phyloP scores from a whole-genome alignment of 1,140 invertebrate species.

The Riptortus pedestris region DNA sequence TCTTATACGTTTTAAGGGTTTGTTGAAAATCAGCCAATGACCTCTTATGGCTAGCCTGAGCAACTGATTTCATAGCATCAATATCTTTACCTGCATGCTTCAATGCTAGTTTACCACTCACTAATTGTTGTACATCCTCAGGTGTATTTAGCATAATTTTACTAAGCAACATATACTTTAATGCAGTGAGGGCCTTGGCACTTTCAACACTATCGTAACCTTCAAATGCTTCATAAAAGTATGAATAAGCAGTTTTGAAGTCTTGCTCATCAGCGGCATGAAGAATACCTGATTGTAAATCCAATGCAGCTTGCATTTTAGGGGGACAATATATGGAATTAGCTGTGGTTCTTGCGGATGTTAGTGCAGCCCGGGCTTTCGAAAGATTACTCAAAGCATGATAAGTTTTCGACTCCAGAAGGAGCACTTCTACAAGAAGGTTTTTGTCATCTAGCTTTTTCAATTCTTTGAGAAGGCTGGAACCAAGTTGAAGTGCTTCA shows the following conservation, averaged over 20 bases:
- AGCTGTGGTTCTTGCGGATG: slow-evolving; percentile 95
- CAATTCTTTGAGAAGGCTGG: slow-evolving; percentile 79
- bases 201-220: slow-evolving; percentile 93
- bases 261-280: slow-evolving; percentile 98
- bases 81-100: slow-evolving; percentile 92
- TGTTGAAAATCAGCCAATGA: slow-evolving; percentile 92
- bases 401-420: slow-evolving; percentile 97
- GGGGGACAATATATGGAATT: slow-evolving; percentile 99
- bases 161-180: slow-evolving; percentile 98
- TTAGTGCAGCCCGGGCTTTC: slow-evolving; percentile 92
- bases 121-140: slow-evolving; percentile 91
- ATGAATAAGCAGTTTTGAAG: slow-evolving; percentile 99
- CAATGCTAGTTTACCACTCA: slow-evolving; percentile 91
- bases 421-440: slow-evolving; percentile 88
- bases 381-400: slow-evolving; percentile 94
- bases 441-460: slow-evolving; percentile 99
- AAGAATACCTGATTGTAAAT: slow-evolving; percentile 94
- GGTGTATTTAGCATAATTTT: slow-evolving; percentile 96
- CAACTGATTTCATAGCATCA: slow-evolving; percentile 96
- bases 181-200: slow-evolving; percentile 78
- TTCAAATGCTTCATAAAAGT: slow-evolving; percentile 99
- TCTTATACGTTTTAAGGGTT: slow-evolving; percentile 73
- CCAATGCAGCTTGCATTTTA: slow-evolving; percentile 91
- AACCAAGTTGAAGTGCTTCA: slow-evolving; percentile 73
- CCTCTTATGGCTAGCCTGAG: slow-evolving; percentile 88